Base-by-base conservation (phyloP, 2,797 vertebrate species). In the Cheirogaleus major region DNA sequence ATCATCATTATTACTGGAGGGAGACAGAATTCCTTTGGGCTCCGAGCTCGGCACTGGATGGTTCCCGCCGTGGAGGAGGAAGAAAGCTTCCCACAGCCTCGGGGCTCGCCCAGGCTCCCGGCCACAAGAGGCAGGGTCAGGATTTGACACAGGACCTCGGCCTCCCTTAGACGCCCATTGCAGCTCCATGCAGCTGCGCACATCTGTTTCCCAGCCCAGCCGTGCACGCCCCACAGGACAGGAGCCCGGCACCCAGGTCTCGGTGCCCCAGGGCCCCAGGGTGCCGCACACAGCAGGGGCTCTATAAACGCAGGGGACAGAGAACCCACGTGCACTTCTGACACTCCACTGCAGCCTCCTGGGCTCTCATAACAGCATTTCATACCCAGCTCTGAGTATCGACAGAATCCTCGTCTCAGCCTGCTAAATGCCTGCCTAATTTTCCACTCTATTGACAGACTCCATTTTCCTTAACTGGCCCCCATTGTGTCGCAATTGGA, bases 381-480 rank as follows among this genome's bases (percentile, higher is more conserved):
- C 94, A 78, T 87, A 70, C 45, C 2, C 89, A n/a, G 70, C 91
- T 86, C 89, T 32, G 30, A 63, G 67, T 90, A 95, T 95, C 5
- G 86, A 97, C 93, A 88, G 96, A 94, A 73, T 45, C 25, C 96
- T 94, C 83, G 11, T 94, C 91, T 93, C 96, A 78, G 94, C 91
- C 94, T 93, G 93, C 83, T 96, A 95, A 97, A 38, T 83, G 89
- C 80, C 92, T 61, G 83, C 91, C 96, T 97, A 82, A 97, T 97
- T 97, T 97, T 96, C 97, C 97, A 97, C 96, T 93, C 95, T 97
- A 92, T 95, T 87, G 96, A 93, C 93, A 93, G 96, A 76, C 93
- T 97, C 96, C 93, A 92, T 96, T 94, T 89, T 76, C 52, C 93
- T 96, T 97, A 97, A 97, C 96, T 59, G 83, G 95, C 96, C 94